Conservation (phyloP, 1,140 invertebrate species). For the Dufourea novaeangliae region DNA sequence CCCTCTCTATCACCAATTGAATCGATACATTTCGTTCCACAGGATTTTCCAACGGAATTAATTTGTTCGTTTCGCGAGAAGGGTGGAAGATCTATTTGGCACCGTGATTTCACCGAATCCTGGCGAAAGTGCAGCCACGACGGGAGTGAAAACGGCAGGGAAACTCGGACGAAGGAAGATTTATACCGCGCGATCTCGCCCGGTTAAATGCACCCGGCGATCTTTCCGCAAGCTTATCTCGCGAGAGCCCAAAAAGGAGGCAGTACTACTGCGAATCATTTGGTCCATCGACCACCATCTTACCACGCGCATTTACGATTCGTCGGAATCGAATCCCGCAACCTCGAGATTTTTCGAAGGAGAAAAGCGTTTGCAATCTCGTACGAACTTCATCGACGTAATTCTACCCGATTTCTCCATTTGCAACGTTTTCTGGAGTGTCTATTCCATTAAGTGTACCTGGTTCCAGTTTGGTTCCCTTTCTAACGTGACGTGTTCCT, state of each 20-base stretch:
- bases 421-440: background rate
- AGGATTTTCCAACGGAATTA: background rate
- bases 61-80: background rate
- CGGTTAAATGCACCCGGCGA: background rate
- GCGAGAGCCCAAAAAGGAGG: background rate
- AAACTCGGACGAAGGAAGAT: constrained; percentile 23
- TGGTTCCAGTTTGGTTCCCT: background rate
- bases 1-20: too few relatives aligned
- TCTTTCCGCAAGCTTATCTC: background rate
- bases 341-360: background rate
- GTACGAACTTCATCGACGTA: background rate
- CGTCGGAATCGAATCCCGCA: background rate
- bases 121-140: background rate
- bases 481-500: background rate
- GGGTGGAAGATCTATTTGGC: too few relatives aligned
- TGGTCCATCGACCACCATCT: too few relatives aligned
- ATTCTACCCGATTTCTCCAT: background rate
- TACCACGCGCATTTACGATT: too few relatives aligned
- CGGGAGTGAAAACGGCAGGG: constrained; percentile 11
- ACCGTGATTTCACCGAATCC: background rate
- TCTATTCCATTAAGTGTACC: background rate
- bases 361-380: background rate
- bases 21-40: too few relatives aligned
- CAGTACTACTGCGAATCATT: too few relatives aligned
- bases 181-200: background rate